These are phyloP conservation scores for Callopanchax toddi DNA, from an alignment of 2,113 vertebrate species.

Conservation along the genomic window DNA sequence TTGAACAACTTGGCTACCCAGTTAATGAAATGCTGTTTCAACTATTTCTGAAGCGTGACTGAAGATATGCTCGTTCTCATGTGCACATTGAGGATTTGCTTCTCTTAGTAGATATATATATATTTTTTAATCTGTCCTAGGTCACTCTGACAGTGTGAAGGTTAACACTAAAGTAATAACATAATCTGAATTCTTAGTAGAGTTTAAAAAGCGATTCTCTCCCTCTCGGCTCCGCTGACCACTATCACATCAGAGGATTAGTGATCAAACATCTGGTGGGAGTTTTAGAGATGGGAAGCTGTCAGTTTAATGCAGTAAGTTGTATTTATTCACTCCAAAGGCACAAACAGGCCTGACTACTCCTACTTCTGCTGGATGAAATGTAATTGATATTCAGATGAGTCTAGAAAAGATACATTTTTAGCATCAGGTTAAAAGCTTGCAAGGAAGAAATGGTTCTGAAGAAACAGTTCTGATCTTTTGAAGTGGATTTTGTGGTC, in stretches of 20 bases:
- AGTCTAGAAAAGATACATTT: not conserved
- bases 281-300: constrained; percentile 33
- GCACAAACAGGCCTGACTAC: not conserved
- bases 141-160: constrained; percentile 27
- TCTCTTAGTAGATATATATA: not conserved
- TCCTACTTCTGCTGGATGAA: not conserved
- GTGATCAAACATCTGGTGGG: constrained; percentile 55
- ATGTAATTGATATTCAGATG: not conserved
- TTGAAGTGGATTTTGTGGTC: too few species aligned
- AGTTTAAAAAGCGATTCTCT: constrained; percentile 23
- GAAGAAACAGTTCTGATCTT: too few species aligned
- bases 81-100: constrained; percentile 16
- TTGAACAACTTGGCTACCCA: constrained; percentile 14
- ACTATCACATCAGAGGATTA: constrained; percentile 49
- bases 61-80: not conserved
- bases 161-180: constrained; percentile 40
- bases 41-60: constrained; percentile 11
- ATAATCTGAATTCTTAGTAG: constrained; percentile 56
- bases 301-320: constrained; percentile 1
- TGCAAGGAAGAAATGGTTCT: too few species aligned
- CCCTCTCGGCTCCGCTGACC: constrained; percentile 21
- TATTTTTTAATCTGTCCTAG: constrained; percentile 4
- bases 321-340: not conserved
- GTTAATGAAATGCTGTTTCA: constrained; percentile 24
- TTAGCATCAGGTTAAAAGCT: too few species aligned